Evolutionary conservation across 2,888 invertebrate species (phyloP), one percentile per base, ranked within the genome.

Genomic region (Tetramorium bicarinatum): DNA sequence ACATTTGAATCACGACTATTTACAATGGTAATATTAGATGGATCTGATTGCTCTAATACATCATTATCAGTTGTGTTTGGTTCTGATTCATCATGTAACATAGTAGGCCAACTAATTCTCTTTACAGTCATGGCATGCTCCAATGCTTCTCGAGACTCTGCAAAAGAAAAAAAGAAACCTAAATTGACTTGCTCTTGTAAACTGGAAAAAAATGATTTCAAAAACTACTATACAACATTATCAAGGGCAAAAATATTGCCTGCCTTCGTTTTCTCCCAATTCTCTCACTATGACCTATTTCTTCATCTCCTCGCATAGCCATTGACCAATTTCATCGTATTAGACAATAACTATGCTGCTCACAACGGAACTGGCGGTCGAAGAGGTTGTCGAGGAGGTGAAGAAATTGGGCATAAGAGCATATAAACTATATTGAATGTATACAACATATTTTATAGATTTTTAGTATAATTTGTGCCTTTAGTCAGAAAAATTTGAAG

Each of bases 1-100:
- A 69, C 69, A 69, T 69, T 69, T 6, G 0, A 69, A 69, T 69
- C 69, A 69, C 52, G 49, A 69, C 34, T 69, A 11, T 8, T 29
- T 1, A 1, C n/a, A 13, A 34, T 52, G 2, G 47, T 66, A 2
- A 44, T 2, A 66, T 66, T 66, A 66, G 15, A 0, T n/a, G n/a
- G n/a, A 6, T 6, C 18, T 34, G 9, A 1, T 34, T 1, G 29
- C 8, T 49, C 1, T 49, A 44, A 44, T 8, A 7, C n/a, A 44
- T 66, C 44, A 44, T 18, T 8, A 49, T 38, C 38, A n/a, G 2
- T 66, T 7, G 15, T 15, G 44, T 67, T 67, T 18, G 67, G 67
- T 67, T 67, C 67, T 3, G 47, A 67, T 29, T 44, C 8, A 25
- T 44, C 21, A 29, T 0, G 0, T 3, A 49, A 29, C n/a, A 67